Base-by-base conservation (phyloP, 2,888 invertebrate species). In the Patella ulyssiponensis region DNA sequence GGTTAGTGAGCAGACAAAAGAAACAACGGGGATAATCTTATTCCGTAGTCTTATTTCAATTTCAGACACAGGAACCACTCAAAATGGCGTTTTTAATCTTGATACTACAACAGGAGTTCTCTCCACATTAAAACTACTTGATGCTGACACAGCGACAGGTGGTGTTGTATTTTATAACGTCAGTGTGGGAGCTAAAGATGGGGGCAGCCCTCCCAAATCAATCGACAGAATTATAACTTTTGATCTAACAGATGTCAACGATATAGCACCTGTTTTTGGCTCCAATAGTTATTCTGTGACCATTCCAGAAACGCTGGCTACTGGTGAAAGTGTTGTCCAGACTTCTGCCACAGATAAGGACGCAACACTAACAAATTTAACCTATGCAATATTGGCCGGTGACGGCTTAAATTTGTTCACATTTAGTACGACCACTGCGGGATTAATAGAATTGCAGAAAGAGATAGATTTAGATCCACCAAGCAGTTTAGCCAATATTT, bases 141-240 rank as follows among this genome's bases (percentile, higher is more conserved):
- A 75, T n/a, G 54, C 69, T n/a, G 64, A 64, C 23, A 70, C 33
- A 27, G 70, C 23, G 3, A 64, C 64, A 12, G 64, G 64, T 23
- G 83, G 83, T 7, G 75, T 80, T 3, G 76, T 80, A 5, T 82
- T 82, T 69, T 86, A 84, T 79, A 82, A 80, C 70, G 69, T 86
- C 11, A 77, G 79, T 9, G 80, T 85, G 9, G 54, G 73, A 20
- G 84, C 83, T 1, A 56, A 75, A 12, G 82, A 84, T 69, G 79
- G 75, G 51, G 77, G 77, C 5, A 70, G 74, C 1, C 72, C 80
- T 0, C 17, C 80, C 9, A 51, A n/a, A 80, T 82, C 12, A 20
- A 72, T 23, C 81, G 56, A 64, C 17, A 27, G 27, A 9, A 58
- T 69, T 2, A 23, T 76, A 7, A 64, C 74, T 15, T 15, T 81